A percentile compares a stretch with the other conserved stretches of the same genome.
These are phyloP conservation scores for Scylla paramamosain DNA, from an alignment of 1,140 invertebrate species.

Conservation along the genomic window DNA sequence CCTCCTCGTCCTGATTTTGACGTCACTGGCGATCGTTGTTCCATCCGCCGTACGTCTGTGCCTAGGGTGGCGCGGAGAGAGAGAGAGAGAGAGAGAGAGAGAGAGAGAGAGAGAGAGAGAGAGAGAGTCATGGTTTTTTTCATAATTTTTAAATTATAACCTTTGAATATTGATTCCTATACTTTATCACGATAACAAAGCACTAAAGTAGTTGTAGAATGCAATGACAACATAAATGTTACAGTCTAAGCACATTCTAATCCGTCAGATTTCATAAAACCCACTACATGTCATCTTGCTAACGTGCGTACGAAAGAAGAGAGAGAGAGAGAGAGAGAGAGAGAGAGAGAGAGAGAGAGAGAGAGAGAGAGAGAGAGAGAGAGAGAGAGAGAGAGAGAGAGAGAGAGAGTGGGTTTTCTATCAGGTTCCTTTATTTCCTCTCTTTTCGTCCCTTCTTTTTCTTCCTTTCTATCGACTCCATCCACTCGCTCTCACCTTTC, in stretches of 20 bases:
- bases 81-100: too few species aligned
- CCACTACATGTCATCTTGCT: not conserved
- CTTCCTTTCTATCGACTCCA: not conserved
- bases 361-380: not conserved
- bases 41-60: too few species aligned
- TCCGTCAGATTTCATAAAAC: not conserved
- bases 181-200: not conserved
- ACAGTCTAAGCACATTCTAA: not conserved
- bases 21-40: too few species aligned
- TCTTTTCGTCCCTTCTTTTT: not conserved
- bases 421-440: not conserved
- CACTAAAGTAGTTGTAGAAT: not conserved
- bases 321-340: conserved; percentile 13
- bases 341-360: not conserved
- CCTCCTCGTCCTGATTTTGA: too few species aligned
- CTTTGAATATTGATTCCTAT: not conserved
- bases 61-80: too few species aligned
- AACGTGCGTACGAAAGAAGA: not conserved
- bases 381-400: not conserved
- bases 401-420: not conserved
- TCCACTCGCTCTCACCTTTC: not conserved
- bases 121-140: too few species aligned
- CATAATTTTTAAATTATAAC: not conserved
- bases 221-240: not conserved
- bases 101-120: too few species aligned